These are phyloP conservation scores for Cephus pygmeus DNA, from an alignment of 2,888 invertebrate genomes.

Conservation along the genomic window DNA sequence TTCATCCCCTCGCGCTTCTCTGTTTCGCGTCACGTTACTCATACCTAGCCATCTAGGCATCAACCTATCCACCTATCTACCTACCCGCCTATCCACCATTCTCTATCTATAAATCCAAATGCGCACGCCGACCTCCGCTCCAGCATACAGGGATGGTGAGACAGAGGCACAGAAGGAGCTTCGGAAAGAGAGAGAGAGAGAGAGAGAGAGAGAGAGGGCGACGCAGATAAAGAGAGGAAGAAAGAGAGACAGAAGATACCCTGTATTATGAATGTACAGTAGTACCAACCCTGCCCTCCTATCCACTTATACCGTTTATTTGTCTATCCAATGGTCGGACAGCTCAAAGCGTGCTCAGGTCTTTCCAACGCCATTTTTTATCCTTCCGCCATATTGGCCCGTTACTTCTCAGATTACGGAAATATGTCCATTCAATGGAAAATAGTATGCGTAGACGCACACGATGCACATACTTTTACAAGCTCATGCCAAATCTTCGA, in stretches of 20 bases:
- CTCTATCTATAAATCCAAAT: no score
- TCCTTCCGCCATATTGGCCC: slow-evolving; percentile 6
- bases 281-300: background rate
- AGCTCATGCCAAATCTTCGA: no score
- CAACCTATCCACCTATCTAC: background rate
- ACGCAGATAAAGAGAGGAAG: background rate
- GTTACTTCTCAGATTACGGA: slow-evolving; percentile 25
- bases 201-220: background rate
- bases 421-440: slow-evolving; percentile 6
- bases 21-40: background rate
- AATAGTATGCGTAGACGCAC: no score
- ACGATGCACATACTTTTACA: no score
- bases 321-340: slow-evolving; percentile 59
- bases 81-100: background rate
- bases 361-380: slow-evolving; percentile 46
- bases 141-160: no score
- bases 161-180: no score
- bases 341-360: slow-evolving; percentile 55
- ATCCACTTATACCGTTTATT: slow-evolving; percentile 44
- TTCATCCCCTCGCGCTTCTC: background rate
- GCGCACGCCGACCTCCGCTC: no score
- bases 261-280: background rate
- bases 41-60: background rate
- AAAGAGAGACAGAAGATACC: no score
- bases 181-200: background rate